A percentile compares a stretch with the other conserved stretches of the same genome.
These are phyloP conservation scores for Agrotis exclamationis DNA, from an alignment of 2,888 invertebrate species.

Conservation along the genomic window DNA sequence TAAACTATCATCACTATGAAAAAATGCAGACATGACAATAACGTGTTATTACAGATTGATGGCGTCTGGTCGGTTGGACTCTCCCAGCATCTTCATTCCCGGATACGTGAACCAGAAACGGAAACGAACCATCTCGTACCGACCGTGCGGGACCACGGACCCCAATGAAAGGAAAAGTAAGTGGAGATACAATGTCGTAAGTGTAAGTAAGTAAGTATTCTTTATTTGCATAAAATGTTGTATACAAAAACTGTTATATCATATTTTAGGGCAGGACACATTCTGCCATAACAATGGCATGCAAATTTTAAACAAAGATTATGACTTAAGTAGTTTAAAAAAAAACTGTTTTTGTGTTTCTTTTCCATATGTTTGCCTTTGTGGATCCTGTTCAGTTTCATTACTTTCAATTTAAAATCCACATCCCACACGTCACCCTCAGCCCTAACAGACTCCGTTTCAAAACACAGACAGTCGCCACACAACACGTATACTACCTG, in stretches of 20 bases:
- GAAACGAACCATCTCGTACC: constrained; percentile 93
- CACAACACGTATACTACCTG: background rate
- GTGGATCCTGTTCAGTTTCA: background rate
- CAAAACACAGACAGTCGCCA: constrained; percentile 10
- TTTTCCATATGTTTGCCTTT: too few species aligned
- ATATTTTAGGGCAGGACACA: too few species aligned
- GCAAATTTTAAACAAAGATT: too few species aligned
- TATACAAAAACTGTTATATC: too few species aligned
- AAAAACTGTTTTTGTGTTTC: too few species aligned
- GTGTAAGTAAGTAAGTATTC: too few species aligned
- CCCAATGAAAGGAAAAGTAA: constrained; percentile 92
- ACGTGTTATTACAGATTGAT: constrained; percentile 86
- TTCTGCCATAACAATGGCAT: too few species aligned
- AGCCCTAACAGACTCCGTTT: background rate
- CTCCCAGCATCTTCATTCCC: constrained; percentile 95
- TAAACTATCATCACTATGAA: too few species aligned
- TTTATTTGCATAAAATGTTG: too few species aligned
- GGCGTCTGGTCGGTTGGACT: constrained; percentile 93
- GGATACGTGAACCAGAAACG: constrained; percentile 94
- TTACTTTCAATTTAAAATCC: background rate
- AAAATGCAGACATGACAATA: background rate
- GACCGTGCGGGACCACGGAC: constrained; percentile 94
- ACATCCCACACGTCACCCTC: background rate
- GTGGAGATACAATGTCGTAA: constrained; percentile 48
- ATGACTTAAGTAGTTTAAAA: too few species aligned